Conservation (phyloP, 2,797 vertebrate genomes). For the Hirundo rustica region DNA sequence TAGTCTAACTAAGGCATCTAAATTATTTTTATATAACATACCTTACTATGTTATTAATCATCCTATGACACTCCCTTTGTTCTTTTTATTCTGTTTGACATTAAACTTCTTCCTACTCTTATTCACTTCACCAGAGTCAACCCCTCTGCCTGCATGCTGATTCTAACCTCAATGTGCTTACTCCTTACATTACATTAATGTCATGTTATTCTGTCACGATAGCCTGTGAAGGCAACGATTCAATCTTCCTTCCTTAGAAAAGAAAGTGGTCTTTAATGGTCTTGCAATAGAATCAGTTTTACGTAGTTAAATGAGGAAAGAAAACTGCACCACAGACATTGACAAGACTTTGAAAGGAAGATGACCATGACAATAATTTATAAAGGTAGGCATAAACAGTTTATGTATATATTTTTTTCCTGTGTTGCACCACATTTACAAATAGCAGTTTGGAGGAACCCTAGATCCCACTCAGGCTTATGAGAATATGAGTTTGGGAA, state of each 20-base stretch:
- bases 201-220: not conserved
- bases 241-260: not conserved
- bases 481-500: not conserved
- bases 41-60: not conserved
- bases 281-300: not conserved
- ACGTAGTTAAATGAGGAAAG: not conserved
- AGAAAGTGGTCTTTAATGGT: not conserved
- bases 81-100: not conserved
- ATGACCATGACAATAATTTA: not conserved
- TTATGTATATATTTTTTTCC: not conserved
- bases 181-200: not conserved
- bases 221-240: not conserved
- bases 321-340: not conserved
- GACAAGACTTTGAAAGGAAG: not conserved
- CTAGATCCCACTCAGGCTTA: not conserved
- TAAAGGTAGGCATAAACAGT: not conserved
- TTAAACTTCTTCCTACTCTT: not conserved
- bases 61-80: not conserved
- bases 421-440: not conserved
- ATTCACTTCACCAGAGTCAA: not conserved
- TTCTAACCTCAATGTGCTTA: not conserved
- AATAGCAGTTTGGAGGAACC: not conserved
- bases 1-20: not conserved
- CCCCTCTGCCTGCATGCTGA: not conserved
- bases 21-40: not conserved